Evolutionary conservation across 1,140 invertebrate species (phyloP).

Genomic region (Lineus longissimus): DNA sequence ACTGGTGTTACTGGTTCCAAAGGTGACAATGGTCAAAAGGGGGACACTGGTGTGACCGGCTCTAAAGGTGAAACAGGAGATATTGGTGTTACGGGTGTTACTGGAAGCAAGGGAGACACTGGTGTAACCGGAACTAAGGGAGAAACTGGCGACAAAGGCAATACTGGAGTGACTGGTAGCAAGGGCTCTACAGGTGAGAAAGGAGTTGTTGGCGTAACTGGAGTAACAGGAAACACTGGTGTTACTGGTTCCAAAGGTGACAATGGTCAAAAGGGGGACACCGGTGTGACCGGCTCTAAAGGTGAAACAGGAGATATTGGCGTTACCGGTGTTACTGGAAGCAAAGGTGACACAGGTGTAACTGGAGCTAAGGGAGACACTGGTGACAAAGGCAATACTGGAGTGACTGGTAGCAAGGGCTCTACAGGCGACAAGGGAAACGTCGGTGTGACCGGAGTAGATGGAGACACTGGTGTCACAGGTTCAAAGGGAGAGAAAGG

Average conservation of each 20-base stretch:
- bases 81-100: background rate
- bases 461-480: background rate
- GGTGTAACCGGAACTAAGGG: background rate
- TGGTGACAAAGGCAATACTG: background rate
- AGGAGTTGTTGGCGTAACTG: background rate
- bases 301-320: background rate
- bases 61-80: background rate
- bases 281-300: background rate
- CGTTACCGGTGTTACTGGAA: background rate
- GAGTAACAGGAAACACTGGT: background rate
- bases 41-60: background rate
- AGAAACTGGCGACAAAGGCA: background rate
- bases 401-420: background rate
- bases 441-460: background rate
- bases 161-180: background rate
- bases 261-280: background rate
- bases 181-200: background rate
- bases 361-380: background rate
- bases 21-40: background rate
- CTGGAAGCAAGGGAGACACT: background rate
- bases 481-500: background rate
- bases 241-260: background rate
- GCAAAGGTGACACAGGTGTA: slow-evolving; percentile 1
- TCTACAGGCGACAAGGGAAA: background rate
- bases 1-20: background rate